Base-by-base conservation (phyloP, 2,888 invertebrate species). In the Agelastica alni region DNA sequence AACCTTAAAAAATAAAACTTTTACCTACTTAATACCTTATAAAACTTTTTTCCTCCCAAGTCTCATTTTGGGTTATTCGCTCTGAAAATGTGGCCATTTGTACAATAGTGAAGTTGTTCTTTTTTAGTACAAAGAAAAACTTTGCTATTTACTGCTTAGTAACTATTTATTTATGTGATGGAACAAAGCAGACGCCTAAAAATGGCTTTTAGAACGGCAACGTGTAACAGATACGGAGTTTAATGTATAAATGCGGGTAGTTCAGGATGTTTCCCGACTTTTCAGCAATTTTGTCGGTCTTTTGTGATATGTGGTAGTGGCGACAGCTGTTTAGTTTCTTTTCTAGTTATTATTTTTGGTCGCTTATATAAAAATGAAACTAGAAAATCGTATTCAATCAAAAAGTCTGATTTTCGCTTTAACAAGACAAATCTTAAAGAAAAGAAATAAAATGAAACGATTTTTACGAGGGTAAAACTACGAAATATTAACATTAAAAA, bases 121-220 rank as follows among this genome's bases (percentile, higher is more conserved):
- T 49, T 55, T 51, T 22, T 41, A 46, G 55, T 32, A 13, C 36
- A 51, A 51, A 51, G 60, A 60, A 63, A 67, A 67, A 64, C 60
- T 65, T 64, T 51, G 59, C 66, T 65, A 65, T 67, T 67, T 66
- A 66, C 64, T 64, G 63, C 62, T 65, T 53, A 60, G 42, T 51
- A 47, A 39, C 44, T 53, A 54, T 54, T 51, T 54, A 58, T 67
- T 65, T 64, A 65, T 67, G 64, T 60, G 61, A 61, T 56, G 61
- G 59, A 55, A 58, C 56, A 53, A 58, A 55, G 53, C 51, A 48
- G 47, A 31, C 30, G 51, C 31, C 20, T 42, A 41, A 39, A 54
- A 49, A 44, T 54, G 53, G 51, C 47, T 51, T 39, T 37, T 39
- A 54, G 51, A 43, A 53, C 32, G 37, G 34, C 44, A 43, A 52